Base-by-base conservation (phyloP, 2,113 vertebrate species). In the Xyrauchen texanus region DNA sequence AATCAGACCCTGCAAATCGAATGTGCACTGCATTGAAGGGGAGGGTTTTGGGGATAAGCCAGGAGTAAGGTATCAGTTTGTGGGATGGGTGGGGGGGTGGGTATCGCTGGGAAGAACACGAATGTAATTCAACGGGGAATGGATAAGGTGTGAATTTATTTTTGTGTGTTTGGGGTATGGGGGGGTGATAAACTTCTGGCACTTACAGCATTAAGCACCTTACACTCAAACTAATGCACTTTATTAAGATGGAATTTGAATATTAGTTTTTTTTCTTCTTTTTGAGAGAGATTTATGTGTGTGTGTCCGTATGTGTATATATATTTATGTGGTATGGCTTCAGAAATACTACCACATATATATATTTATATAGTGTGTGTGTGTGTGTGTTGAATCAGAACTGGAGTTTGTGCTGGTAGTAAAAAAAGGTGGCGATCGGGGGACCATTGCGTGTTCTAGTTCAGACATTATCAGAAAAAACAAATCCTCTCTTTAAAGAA, bases 201-300 rank as follows among this genome's bases (percentile, higher is more conserved):
- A 94, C 94, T 95, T 94, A 93, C 92, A 89, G 93, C 92, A 93
- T 91, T 90, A 95, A 94, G 95, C 95, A 96, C 95, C 95, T 96
- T 96, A 97, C 92, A 90, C 92, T 91, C 78, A 89, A 93, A 93
- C 94, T 94, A 93, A 95, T 94, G 95, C 95, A 97, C 95, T 97
- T 97, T 97, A 97, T 92, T 93, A 90, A 92, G 92, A 92, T 34
- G 21, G 1, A 34, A 34, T 91, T 93, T 92, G 91, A 91, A 85
- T 89, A 85, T 83, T 90, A 85, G 89, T 87, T 87, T 76, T 62
- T 79, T 62, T 44, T 16, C 60, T 49, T 64, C 55, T 55, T 12
- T 34, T 34, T 34, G 21, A 34, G 51, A 68, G 71, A 42, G 77
- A 83, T 85, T 80, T 80, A 79, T 61, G 74, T 62, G 68, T 83